A percentile compares a stretch with the other conserved stretches of the same genome.
These are phyloP conservation scores for Oceanodroma tethys DNA, from an alignment of 2,113 vertebrate genomes.

Conservation along the genomic window DNA sequence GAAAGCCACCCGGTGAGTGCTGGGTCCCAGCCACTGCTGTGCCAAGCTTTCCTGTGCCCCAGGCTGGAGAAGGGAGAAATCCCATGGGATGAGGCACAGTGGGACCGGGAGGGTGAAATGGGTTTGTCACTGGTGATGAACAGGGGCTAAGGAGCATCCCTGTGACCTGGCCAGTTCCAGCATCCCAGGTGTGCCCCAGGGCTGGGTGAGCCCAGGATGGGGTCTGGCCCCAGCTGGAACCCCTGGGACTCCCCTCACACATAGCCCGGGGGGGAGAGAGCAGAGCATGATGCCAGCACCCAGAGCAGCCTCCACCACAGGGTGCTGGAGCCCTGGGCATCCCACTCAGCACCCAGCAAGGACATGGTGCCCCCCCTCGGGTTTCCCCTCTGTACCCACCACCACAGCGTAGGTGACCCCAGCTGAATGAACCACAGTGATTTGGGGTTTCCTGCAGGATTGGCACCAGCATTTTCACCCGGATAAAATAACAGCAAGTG, in stretches of 20 bases:
- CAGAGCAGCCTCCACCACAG: not conserved
- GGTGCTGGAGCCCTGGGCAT: not conserved
- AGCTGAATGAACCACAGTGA: not conserved
- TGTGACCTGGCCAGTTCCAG: not conserved
- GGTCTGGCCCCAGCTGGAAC: not conserved
- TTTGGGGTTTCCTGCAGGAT: not conserved
- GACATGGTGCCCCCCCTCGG: not conserved
- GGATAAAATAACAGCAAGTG: not conserved
- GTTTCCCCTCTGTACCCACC: not conserved
- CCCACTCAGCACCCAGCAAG: not conserved
- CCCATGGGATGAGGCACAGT: not conserved
- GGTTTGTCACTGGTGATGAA: not conserved
- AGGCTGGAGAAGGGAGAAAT: not conserved
- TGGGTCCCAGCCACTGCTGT: not conserved
- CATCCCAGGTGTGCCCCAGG: not conserved
- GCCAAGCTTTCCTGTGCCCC: not conserved
- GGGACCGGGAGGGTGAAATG: not conserved
- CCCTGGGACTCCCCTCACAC: not conserved
- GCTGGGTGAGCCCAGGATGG: not conserved
- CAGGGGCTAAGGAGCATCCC: not conserved
- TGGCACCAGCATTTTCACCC: constrained; percentile 3
- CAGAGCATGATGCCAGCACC: not conserved
- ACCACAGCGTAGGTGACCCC: not conserved
- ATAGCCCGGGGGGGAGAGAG: not conserved
- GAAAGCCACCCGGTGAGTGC: not conserved